Conservation (phyloP, 2,113 vertebrate species). For the Nesoenas mayeri region DNA sequence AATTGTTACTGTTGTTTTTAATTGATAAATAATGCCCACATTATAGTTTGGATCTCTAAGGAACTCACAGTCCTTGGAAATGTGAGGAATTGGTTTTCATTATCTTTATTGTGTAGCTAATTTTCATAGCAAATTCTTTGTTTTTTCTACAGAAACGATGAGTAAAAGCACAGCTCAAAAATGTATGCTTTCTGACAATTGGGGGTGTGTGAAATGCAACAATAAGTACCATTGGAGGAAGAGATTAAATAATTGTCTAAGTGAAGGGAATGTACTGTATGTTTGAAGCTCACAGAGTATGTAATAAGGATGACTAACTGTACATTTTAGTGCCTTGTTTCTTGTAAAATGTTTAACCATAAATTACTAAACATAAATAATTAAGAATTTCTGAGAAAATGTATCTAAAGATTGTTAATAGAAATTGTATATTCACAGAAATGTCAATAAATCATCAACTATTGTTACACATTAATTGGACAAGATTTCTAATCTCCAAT, state of each 20-base stretch:
- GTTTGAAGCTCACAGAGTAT: not conserved
- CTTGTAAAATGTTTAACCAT: constrained; percentile 50
- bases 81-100: not conserved
- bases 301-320: constrained; percentile 14
- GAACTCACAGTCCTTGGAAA: not conserved
- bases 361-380: constrained; percentile 44
- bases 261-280: not conserved
- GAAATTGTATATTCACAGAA: constrained; percentile 36
- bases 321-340: constrained; percentile 60
- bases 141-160: not conserved
- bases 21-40: not conserved
- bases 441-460: constrained; percentile 47
- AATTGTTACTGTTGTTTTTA: not conserved
- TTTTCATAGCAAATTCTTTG: not conserved
- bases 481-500: not conserved
- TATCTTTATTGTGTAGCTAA: not conserved
- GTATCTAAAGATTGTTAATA: constrained; percentile 36
- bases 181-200: not conserved
- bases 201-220: not conserved
- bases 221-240: not conserved
- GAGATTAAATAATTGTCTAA: not conserved
- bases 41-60: not conserved
- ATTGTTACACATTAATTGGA: not conserved
- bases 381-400: constrained; percentile 26
- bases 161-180: not conserved